phyloP scores from a whole-genome alignment of 1,140 invertebrate genomes.

The Leguminivora glycinivorella region DNA sequence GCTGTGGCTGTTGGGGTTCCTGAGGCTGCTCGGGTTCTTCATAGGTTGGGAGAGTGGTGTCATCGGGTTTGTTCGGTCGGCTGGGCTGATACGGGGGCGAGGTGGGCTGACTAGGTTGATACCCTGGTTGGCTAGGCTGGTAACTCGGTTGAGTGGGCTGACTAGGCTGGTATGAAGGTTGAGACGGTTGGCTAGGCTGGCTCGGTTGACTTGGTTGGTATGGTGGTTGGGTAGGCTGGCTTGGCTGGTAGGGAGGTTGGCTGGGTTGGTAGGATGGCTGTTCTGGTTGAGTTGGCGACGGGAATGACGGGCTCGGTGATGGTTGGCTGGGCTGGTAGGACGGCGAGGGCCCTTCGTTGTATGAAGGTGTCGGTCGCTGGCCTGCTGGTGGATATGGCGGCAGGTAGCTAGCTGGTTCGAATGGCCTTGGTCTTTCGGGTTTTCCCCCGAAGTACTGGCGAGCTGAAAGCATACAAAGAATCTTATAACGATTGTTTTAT shows the following conservation, averaged over 20 bases:
- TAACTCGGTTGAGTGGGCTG: constrained; percentile 47
- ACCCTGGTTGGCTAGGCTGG: constrained; percentile 56
- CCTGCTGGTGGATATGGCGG: constrained; percentile 72
- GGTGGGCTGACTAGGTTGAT: constrained; percentile 48
- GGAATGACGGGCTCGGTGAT: constrained; percentile 37
- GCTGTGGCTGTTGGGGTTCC: constrained; percentile 19
- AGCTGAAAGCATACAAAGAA: constrained; percentile 74
- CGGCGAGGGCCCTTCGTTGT: constrained; percentile 62
- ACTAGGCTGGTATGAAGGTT: constrained; percentile 42
- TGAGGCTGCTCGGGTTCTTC: constrained; percentile 29
- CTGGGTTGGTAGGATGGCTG: constrained; percentile 44
- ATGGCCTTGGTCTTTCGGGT: constrained; percentile 84
- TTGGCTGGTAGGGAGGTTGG: constrained; percentile 56
- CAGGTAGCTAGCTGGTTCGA: constrained; percentile 78
- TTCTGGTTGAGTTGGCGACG: constrained; percentile 37
- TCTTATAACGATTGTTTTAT: constrained; percentile 2
- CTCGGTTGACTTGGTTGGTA: constrained; percentile 47
- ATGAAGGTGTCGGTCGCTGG: constrained; percentile 67
- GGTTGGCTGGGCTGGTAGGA: constrained; percentile 49
- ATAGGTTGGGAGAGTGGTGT: constrained; percentile 40
- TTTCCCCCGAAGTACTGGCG: constrained; percentile 82
- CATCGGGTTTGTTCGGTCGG: constrained; percentile 44
- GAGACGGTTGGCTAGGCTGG: constrained; percentile 48
- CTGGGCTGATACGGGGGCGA: constrained; percentile 47
- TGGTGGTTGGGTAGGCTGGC: constrained; percentile 46